phyloP scores from a whole-genome alignment of 2,888 invertebrate genomes.

The Mythimna impura region DNA sequence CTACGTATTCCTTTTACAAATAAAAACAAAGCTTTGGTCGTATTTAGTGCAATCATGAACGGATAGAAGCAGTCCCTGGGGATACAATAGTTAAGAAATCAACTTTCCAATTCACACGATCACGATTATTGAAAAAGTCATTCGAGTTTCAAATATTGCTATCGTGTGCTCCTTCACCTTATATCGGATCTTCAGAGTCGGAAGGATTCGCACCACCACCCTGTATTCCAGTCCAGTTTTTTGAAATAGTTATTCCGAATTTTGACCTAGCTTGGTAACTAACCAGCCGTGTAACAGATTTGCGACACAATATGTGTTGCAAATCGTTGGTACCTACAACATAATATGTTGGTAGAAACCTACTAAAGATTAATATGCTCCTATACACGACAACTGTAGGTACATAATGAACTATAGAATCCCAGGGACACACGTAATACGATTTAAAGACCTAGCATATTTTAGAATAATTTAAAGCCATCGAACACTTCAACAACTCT shows the following conservation, averaged over 20 bases:
- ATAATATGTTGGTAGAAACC: too few species aligned
- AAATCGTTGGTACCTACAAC: not conserved
- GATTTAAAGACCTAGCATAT: not conserved
- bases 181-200: not conserved
- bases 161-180: not conserved
- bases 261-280: not conserved
- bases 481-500: not conserved
- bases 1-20: not conserved
- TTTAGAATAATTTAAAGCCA: not conserved
- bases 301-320: too few species aligned
- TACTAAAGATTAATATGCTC: too few species aligned
- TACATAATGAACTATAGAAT: not conserved
- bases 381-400: too few species aligned
- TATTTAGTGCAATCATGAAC: not conserved
- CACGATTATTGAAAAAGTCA: not conserved
- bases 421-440: not conserved
- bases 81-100: not conserved
- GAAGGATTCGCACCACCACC: not conserved
- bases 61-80: not conserved
- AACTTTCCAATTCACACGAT: not conserved
- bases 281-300: not conserved
- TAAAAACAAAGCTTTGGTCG: not conserved
- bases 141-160: not conserved
- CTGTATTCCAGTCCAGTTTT: constrained; percentile 17
- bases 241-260: not conserved